Conservation (phyloP, 2,113 vertebrate genomes). For the Macheiramphus alcinus region DNA sequence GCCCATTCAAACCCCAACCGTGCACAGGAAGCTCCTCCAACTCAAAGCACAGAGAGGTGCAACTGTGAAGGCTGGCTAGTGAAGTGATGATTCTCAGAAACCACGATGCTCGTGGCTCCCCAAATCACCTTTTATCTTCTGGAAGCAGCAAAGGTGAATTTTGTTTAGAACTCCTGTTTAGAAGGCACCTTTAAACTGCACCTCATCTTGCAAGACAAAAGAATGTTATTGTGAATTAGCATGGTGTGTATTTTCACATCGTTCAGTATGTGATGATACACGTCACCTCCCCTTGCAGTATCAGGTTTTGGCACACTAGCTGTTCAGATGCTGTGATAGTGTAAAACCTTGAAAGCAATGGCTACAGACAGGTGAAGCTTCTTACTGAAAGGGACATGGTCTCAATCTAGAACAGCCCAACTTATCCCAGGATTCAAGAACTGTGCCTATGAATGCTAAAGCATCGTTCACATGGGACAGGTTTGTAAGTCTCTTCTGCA, state of each 20-base stretch:
- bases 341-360: background rate
- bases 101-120: accelerated
- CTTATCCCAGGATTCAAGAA: background rate
- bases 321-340: background rate
- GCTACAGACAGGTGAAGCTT: background rate
- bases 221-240: background rate
- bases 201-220: background rate
- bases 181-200: background rate
- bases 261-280: background rate
- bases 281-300: background rate
- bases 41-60: background rate
- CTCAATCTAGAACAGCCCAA: background rate
- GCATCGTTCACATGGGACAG: background rate
- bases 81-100: background rate
- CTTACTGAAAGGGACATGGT: background rate
- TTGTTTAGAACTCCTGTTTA: background rate
- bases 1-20: background rate
- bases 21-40: background rate
- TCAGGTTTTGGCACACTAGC: background rate
- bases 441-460: background rate
- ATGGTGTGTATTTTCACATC: background rate
- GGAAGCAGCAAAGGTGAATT: background rate
- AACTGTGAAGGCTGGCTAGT: background rate
- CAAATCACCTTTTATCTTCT: background rate
- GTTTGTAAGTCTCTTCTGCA: background rate